phyloP scores from a whole-genome alignment of 2,888 invertebrate genomes.

The Petrolisthes cinctipes region DNA sequence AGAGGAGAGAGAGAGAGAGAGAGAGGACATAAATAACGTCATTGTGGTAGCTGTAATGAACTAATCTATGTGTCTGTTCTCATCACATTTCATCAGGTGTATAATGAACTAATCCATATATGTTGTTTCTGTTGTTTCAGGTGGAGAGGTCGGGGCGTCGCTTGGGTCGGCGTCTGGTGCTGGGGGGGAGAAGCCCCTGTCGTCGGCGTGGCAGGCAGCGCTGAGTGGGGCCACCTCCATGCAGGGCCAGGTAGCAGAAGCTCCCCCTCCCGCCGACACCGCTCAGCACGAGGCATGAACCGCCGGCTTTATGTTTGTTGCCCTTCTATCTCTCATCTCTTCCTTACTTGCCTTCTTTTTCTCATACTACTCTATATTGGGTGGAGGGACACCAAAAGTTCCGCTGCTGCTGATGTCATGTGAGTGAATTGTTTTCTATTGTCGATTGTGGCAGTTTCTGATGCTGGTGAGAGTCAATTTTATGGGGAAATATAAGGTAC shows the following conservation, averaged over 20 bases:
- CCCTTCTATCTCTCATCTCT: background rate
- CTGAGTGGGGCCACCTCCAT: constrained; percentile 71
- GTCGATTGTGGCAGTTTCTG: too few species aligned
- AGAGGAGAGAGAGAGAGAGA: too few species aligned
- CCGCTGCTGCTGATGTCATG: too few species aligned
- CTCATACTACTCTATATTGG: background rate
- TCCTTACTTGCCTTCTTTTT: background rate
- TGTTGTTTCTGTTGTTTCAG: constrained; percentile 20
- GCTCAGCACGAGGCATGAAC: constrained; percentile 29
- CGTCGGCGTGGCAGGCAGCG: constrained; percentile 73
- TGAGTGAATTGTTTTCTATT: too few species aligned
- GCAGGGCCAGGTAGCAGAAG: constrained; percentile 72
- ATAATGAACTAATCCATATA: too few species aligned
- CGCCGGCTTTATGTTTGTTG: constrained; percentile 9
- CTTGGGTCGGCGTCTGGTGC: constrained; percentile 51
- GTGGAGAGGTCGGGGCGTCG: constrained; percentile 59
- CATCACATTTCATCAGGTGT: too few species aligned
- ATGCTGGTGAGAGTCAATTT: too few species aligned
- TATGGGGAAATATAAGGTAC: too few species aligned
- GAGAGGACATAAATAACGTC: too few species aligned
- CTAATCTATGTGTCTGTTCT: too few species aligned
- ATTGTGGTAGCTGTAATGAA: too few species aligned
- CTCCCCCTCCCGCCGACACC: constrained; percentile 72
- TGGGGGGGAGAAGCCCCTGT: constrained; percentile 68
- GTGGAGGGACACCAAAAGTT: too few species aligned